phyloP scores from a whole-genome alignment of 2,113 vertebrate genomes.

The Megaceryle maxima region DNA sequence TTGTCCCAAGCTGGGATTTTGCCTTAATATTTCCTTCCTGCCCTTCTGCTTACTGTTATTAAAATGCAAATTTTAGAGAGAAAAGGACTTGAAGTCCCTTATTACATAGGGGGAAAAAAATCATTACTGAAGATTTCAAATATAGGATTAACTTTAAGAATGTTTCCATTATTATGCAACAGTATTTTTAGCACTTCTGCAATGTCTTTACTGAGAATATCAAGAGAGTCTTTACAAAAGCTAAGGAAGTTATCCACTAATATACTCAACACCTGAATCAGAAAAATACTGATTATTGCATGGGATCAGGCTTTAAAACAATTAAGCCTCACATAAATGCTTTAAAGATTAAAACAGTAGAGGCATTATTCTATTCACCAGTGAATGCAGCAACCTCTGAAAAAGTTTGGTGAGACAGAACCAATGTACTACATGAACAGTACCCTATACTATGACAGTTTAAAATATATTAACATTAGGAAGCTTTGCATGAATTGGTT shows the following conservation, averaged over 20 bases:
- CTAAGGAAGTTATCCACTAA: not conserved
- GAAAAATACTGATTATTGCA: not conserved
- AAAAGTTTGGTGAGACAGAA: not conserved
- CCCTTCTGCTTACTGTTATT: not conserved
- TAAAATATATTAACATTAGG: not conserved
- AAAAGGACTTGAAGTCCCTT: not conserved
- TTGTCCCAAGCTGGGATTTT: not conserved
- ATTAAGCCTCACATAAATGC: not conserved
- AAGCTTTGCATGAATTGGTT: accelerated
- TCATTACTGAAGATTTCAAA: not conserved
- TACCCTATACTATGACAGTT: not conserved
- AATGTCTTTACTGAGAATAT: not conserved
- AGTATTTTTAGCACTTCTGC: not conserved
- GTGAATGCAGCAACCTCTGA: not conserved
- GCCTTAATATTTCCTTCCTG: not conserved
- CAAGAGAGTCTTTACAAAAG: not conserved
- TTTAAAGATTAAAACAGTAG: not conserved
- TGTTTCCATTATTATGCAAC: not conserved
- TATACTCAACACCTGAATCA: not conserved
- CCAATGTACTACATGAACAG: not conserved
- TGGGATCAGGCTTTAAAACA: not conserved
- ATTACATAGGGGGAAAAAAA: not conserved
- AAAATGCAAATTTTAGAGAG: constrained; percentile 38
- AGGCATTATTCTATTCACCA: not conserved
- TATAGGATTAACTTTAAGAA: not conserved